Base-by-base conservation (phyloP, 2,113 vertebrate species). In the Eclectus roratus region DNA sequence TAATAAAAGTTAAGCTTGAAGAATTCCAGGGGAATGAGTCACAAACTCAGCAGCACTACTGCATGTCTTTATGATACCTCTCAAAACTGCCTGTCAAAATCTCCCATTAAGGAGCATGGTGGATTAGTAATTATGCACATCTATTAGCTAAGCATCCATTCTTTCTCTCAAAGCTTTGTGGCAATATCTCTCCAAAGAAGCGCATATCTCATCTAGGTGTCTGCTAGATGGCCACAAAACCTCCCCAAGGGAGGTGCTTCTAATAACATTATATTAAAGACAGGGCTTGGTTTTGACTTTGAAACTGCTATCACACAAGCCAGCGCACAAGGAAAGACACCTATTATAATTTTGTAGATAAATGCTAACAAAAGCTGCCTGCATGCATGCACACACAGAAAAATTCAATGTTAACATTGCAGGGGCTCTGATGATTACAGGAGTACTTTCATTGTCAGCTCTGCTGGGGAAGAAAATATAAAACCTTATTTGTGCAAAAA, bases 51-150 rank as follows among this genome's bases (percentile, higher is more conserved):
- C 41, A 46, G 41, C 14, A 3, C 53, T 21, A 18, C 5, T 80
- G 84, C 61, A 43, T 7, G 7, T 85, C 89, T 95, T 92, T 89
- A 73, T 86, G 90, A 90, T 96, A 76, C 81, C 88, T 78, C 84
- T 93, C 69, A 77, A 52, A 94, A 93, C 88, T 21, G 85, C 63
- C 89, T 91, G 91, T 97, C 96, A 90, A 88, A 92, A 94, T 89
- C 63, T 94, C 64, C 87, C 85, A 94, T 96, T 95, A 95, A 97
- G 94, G 60, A 83, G 41, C 91, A 52, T 39, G 6, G 21, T 64
- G 86, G 89, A 95, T 94, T 80, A 86, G 80, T 94, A 97, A 97
- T 97, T 97, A 96, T 92, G 95, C 63, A 69, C 96, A 93, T 96
- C 76, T 84, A 88, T 97, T 94, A 96, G 77, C 81, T 18, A 35